Percentiles rank a stretch among this genome's conserved stretches.
phyloP scores from a whole-genome alignment of 1,140 invertebrate species.

The Muscidifurax raptorellus region DNA sequence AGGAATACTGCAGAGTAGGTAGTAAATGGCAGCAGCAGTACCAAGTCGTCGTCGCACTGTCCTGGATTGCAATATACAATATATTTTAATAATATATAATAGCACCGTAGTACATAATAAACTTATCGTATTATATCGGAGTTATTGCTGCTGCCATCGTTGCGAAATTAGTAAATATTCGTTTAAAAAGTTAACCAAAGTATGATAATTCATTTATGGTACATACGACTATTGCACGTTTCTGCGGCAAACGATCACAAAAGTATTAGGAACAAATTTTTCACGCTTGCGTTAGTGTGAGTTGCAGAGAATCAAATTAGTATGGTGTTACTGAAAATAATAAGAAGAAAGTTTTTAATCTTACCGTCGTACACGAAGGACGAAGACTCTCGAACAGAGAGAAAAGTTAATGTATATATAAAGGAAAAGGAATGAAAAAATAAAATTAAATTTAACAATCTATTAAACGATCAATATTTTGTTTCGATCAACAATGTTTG shows the following conservation, averaged over 20 bases:
- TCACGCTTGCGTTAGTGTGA: neutral
- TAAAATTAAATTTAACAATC: constrained; percentile 57
- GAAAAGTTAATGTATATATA: too few species aligned
- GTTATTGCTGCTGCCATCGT: constrained; percentile 30
- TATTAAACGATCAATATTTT: constrained; percentile 62
- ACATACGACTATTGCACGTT: neutral
- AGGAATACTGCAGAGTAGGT: constrained; percentile 43
- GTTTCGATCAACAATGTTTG: constrained; percentile 58
- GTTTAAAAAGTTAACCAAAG: neutral
- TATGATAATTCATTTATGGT: neutral
- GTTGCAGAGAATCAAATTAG: neutral
- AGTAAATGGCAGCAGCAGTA: constrained; percentile 51
- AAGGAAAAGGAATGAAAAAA: constrained; percentile 8
- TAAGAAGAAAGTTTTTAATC: neutral
- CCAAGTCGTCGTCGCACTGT: neutral
- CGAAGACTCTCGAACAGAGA: neutral
- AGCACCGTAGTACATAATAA: constrained; percentile 49
- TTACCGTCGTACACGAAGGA: constrained; percentile 23
- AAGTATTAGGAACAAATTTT: constrained; percentile 40
- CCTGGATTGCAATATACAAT: constrained; percentile 39
- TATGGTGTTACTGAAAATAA: neutral
- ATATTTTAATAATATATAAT: constrained; percentile 33
- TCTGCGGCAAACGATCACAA: constrained; percentile 19
- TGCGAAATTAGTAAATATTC: constrained; percentile 2
- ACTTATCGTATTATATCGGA: constrained; percentile 18